Evolutionary conservation across 2,888 invertebrate genomes (phyloP).

Genomic region (Ferrisia virgata): DNA sequence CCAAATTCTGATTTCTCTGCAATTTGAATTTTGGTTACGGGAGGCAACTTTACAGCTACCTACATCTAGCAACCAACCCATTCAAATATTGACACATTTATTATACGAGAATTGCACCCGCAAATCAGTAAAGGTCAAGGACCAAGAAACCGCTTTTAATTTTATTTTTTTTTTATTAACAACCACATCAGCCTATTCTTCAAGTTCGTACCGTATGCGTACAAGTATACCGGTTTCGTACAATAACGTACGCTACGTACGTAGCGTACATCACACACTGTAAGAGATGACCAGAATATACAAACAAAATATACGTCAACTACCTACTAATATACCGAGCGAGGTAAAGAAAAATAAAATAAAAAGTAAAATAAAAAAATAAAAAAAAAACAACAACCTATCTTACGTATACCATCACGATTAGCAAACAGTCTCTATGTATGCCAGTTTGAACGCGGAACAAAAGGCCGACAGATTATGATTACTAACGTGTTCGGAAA

Average conservation of each 20-base stretch:
- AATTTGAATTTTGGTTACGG: background rate
- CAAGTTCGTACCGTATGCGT: background rate
- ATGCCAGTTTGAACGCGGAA: slow-evolving; percentile 18
- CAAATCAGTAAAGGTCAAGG: slow-evolving; percentile 7
- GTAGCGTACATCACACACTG: background rate
- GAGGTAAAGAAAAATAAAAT: background rate
- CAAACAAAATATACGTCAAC: background rate
- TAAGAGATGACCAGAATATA: background rate
- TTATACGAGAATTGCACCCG: background rate
- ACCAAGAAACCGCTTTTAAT: slow-evolving; percentile 10
- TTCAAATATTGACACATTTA: background rate
- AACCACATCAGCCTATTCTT: background rate
- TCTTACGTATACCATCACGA: slow-evolving; percentile 4
- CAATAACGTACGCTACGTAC: background rate
- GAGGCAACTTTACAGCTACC: background rate
- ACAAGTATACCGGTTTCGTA: background rate
- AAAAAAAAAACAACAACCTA: background rate
- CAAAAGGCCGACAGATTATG: slow-evolving; percentile 15
- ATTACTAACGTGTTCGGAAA: background rate
- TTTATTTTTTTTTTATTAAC: background rate
- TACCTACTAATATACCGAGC: too few species aligned
- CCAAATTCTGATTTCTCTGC: background rate
- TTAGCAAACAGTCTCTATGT: background rate
- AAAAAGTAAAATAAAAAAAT: background rate
- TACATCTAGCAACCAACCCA: too few species aligned